Evolutionary conservation across 2,797 vertebrate species (phyloP).

Genomic region (Melanogrammus aeglefinus): DNA sequence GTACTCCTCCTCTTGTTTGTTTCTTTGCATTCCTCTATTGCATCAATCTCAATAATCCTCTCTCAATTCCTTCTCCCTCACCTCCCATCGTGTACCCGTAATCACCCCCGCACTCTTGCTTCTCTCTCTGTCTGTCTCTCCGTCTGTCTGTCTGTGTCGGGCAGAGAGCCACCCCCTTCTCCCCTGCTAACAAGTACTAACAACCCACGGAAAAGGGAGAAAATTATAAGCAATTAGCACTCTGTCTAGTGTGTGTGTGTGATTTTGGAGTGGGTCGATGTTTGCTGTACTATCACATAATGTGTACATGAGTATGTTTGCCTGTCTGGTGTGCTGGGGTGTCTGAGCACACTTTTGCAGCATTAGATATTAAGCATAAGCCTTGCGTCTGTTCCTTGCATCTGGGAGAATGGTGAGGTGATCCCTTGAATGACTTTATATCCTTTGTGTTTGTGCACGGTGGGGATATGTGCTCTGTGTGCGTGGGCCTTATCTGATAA

Average conservation of each 20-base stretch:
- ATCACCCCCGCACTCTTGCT: not conserved
- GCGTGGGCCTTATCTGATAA: not conserved
- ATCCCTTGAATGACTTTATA: not conserved
- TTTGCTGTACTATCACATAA: not conserved
- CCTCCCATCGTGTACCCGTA: not conserved
- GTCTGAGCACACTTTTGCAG: slow-evolving; percentile 4
- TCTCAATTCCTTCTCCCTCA: too few species aligned
- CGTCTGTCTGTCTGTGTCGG: slow-evolving; percentile 39
- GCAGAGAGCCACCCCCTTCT: slow-evolving; percentile 53
- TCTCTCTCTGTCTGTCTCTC: slow-evolving; percentile 1
- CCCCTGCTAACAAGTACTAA: slow-evolving; percentile 50
- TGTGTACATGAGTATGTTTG: not conserved
- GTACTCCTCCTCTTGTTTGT: too few species aligned
- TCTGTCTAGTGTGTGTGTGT: slow-evolving; percentile 18
- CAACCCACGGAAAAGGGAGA: slow-evolving; percentile 47
- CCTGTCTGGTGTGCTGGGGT: not conserved
- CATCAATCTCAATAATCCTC: too few species aligned
- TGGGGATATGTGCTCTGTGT: not conserved
- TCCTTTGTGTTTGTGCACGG: not conserved
- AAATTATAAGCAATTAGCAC: slow-evolving; percentile 67
- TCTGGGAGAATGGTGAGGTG: slow-evolving; percentile 20
- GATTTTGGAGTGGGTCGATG: slow-evolving; percentile 8
- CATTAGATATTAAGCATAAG: not conserved
- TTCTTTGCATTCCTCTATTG: too few species aligned
- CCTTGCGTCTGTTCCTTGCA: slow-evolving; percentile 55